Evolutionary conservation across 2,888 invertebrate species (phyloP).

Genomic region (Chrysolina haemoptera): DNA sequence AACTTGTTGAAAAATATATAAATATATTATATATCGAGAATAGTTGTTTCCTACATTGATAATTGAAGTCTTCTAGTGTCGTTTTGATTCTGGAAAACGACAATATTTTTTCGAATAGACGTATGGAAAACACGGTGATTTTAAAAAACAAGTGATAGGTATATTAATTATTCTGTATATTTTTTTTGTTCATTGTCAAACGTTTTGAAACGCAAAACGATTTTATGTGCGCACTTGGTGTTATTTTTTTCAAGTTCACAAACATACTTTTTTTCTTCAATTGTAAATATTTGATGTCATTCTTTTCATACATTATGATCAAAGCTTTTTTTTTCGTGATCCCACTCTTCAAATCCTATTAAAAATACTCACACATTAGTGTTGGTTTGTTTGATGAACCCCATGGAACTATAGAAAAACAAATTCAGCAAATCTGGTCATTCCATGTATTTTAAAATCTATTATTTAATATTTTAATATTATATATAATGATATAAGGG

Average conservation of each 20-base stretch:
- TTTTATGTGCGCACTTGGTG: constrained; percentile 1
- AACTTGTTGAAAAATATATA: constrained; percentile 40
- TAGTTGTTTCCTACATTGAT: constrained; percentile 19
- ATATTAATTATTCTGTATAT: constrained; percentile 8
- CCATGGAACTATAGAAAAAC: not conserved
- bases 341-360: not conserved
- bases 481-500: too few species aligned
- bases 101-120: constrained; percentile 10
- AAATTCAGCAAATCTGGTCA: not conserved
- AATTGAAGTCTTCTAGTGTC: not conserved
- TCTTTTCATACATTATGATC: not conserved
- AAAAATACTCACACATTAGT: not conserved
- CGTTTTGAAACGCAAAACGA: not conserved
- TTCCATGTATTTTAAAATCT: not conserved
- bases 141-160: constrained; percentile 22
- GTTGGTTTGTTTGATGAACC: not conserved
- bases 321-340: not conserved
- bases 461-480: not conserved
- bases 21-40: constrained; percentile 38
- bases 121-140: constrained; percentile 5
- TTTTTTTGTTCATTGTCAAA: not conserved
- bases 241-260: not conserved
- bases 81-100: not conserved
- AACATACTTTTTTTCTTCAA: not conserved
- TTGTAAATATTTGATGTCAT: not conserved